Evolutionary conservation across 1,140 invertebrate genomes (phyloP), one percentile per base, ranked within the genome.

Genomic region (Anastrepha obliqua): DNA sequence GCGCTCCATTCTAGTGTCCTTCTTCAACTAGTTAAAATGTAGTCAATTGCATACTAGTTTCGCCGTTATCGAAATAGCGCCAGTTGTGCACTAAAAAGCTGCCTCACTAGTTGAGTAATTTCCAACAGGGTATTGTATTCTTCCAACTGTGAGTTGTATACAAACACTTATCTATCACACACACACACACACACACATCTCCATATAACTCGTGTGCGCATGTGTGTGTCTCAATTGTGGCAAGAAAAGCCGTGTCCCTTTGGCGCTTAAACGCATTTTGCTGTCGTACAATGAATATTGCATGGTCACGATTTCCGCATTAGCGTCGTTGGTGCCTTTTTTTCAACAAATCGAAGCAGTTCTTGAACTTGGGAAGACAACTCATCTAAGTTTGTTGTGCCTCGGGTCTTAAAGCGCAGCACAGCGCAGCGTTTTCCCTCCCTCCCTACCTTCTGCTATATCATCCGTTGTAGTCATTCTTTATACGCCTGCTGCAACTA

Each of bases 241-340:
- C 6, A 55, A 51, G 47, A 2, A n/a, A 29, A 81, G 2, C 9
- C 11, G n/a, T 81, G 51, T 55, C 74, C 74, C 74, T 20, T 81
- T 81, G 74, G 74, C 74, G 74, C 74, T 17, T 81, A 55, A 51
- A 58, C 47, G 47, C 47, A 81, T 81, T 81, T 29, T 2, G 47
- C 44, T 42, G 20, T 20, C 47, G 7, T 42, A 55, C 74, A 81
- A 29, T 29, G 47, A 51, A 81, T 55, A 81, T 29, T 81, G 74
- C 74, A 81, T 81, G 74, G 74, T 81, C 74, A 81, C 74, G 74
- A 81, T 55, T 81, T 81, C 47, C 47, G 74, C n/a, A 81, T 81
- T 81, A 55, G 47, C 2, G 1, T 55, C 29, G n/a, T 17, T 70
- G 3, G 8, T 29, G 11, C 29, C 55, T 55, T 55, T 51, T n/a